These are phyloP conservation scores for Lomographa bimaculata DNA, from an alignment of 2,888 invertebrate genomes.

Conservation along the genomic window DNA sequence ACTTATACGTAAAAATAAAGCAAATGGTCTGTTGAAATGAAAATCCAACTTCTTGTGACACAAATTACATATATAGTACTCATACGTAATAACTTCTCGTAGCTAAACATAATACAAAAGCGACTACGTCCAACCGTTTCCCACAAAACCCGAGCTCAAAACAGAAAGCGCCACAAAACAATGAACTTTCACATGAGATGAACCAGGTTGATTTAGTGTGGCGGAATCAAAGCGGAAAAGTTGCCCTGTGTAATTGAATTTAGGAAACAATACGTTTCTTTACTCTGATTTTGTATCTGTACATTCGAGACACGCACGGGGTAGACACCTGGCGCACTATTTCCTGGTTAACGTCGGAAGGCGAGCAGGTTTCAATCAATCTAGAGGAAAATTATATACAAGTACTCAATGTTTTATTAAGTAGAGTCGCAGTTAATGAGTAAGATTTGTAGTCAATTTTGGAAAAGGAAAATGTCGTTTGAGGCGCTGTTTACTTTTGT, in stretches of 20 bases:
- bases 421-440: no score
- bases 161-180: constrained; percentile 56
- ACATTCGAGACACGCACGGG: constrained; percentile 62
- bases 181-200: constrained; percentile 75
- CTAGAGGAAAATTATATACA: constrained; percentile 15
- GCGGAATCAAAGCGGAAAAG: constrained; percentile 69
- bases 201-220: constrained; percentile 67
- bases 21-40: no score
- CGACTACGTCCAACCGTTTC: no score
- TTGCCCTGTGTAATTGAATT: constrained; percentile 72
- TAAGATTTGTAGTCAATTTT: no score
- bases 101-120: no score
- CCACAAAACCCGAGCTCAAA: constrained; percentile 21
- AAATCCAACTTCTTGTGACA: no score
- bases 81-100: no score
- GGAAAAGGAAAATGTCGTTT: no score
- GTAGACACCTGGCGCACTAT: constrained; percentile 31
- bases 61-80: no score
- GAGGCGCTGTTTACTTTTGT: no score
- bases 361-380: constrained; percentile 25
- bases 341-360: constrained; percentile 33
- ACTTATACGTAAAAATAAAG: no score
- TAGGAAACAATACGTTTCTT: constrained; percentile 75
- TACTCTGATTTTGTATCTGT: constrained; percentile 32
- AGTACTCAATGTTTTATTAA: no score